Evolutionary conservation across 2,797 vertebrate species (phyloP), one percentile per base, ranked within the genome.

Genomic region (Parauchenoglanis punctatus): DNA sequence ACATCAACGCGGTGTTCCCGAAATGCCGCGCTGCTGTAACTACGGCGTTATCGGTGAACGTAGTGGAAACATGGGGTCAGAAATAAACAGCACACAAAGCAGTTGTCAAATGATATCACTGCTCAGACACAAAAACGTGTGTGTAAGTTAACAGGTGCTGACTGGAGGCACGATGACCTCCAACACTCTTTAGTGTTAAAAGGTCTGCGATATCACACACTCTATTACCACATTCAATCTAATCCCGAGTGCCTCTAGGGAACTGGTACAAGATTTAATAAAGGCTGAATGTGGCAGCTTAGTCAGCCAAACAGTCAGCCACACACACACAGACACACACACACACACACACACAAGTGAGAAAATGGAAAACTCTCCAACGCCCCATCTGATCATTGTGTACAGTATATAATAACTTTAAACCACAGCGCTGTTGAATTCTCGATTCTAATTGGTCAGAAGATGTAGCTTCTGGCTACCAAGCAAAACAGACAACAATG

Each of bases 221-320:
- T 94, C 65, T 52, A 93, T 89, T 92, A 91, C 87, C 93, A 94
- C 83, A 92, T 92, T 93, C 93, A 94, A 95, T 93, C 92, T 93
- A 94, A 95, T 95, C 89, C 91, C 68, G 12, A 65, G 89, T 87
- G 87, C 93, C 93, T 92, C 90, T 65, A 88, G 93, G 93, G 87
- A 94, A 94, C 92, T 87, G 88, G 89, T 92, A 90, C 88, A 85
- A 93, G 89, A 95, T 96, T 95, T 95, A 96, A 95, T 92, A 95
- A 95, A 95, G 40, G 91, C 90, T 93, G 93, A 96, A 94, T 92
- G 88, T 90, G 91, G 90, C 89, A 96, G 88, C 85, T 95, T 92
- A 87, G 72, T 96, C 93, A 91, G 93, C 93, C 91, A 93, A 92
- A 94, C 89, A 94, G 44, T 86, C 28, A 15, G 87, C 89, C 88